Base-by-base conservation (phyloP, 2,888 invertebrate species). In the Phyllotreta striolata region DNA sequence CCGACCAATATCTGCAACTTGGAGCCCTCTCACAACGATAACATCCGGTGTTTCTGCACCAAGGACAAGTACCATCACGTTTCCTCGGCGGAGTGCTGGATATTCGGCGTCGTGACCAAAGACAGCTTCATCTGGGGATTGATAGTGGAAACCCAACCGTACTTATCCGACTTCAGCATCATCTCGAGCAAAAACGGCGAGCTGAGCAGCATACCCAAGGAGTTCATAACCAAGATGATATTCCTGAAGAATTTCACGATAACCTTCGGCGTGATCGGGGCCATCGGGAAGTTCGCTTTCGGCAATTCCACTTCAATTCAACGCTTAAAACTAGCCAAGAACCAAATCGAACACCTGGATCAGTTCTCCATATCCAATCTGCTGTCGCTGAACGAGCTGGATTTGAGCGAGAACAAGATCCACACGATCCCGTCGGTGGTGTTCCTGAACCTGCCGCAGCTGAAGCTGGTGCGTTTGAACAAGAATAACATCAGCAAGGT, bases 401-500 rank as follows among this genome's bases (percentile, higher is more conserved):
- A 88, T 78, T 81, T 94, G 70, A 89, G 90, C 74, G 89, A 91
- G 69, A 94, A 94, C 81, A 85, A 87, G 77, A 89, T 94, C 70
- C 84, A 87, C n/a, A 91, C 91, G 77, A 86, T 94, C 59, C 88
- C 88, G 72, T 85, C 88, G 56, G 87, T 89, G 73, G 89, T 89
- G 0, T 93, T 94, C 79, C 85, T 87, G 51, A 88, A 91, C 77
- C 79, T 93, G 61, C 92, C 92, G 0, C 85, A 86, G 58, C 81
- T 92, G 68, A 87, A 88, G 73, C 88, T 90, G 67, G 86, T 98
- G 41, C 88, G 88, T 68, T 85, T 98, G 57, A 93, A 93, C 73
- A 90, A 90, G 77, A 98, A 98, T 82, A 91, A 91, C 78, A 86
- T 98, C 70, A 90, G 91, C 66, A 86, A 88, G 39, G 85, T 96